Conservation (phyloP, 2,797 vertebrate species). For the Meriones psammophilus region DNA sequence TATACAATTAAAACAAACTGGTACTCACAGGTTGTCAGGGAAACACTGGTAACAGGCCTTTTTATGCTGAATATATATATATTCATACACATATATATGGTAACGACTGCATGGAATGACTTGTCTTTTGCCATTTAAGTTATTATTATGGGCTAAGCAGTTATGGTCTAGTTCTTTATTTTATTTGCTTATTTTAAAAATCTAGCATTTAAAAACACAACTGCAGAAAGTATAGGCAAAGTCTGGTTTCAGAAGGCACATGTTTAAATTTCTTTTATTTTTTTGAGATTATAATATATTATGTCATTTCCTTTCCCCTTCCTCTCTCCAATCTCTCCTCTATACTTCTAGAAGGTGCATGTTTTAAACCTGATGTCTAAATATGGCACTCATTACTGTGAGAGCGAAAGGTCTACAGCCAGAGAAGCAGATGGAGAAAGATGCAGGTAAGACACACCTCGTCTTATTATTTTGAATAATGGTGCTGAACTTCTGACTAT, state of each 20-base stretch:
- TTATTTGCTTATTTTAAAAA: background rate
- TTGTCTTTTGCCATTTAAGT: conserved; percentile 24
- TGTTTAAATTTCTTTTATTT: background rate
- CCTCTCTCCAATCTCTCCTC: too few species aligned
- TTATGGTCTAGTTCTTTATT: background rate
- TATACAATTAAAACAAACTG: conserved; percentile 68
- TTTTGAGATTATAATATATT: background rate
- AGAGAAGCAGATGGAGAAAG: conserved; percentile 7
- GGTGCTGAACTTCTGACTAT: background rate
- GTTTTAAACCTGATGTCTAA: conserved; percentile 43
- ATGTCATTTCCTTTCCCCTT: background rate
- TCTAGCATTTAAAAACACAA: background rate
- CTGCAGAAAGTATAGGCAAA: conserved; percentile 23
- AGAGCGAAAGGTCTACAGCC: background rate
- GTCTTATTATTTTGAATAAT: conserved; percentile 10
- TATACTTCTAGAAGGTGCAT: background rate
- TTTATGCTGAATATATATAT: conserved; percentile 17
- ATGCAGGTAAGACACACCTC: background rate
- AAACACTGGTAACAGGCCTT: conserved; percentile 30
- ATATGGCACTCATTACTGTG: background rate
- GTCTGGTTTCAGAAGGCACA: background rate
- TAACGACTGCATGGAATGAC: conserved; percentile 47
- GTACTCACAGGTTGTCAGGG: background rate
- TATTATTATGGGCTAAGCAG: background rate
- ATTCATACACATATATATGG: too few species aligned